Evolutionary conservation across 2,888 invertebrate genomes (phyloP), one percentile per base, ranked within the genome.

Genomic region (Petrolisthes cinctipes): DNA sequence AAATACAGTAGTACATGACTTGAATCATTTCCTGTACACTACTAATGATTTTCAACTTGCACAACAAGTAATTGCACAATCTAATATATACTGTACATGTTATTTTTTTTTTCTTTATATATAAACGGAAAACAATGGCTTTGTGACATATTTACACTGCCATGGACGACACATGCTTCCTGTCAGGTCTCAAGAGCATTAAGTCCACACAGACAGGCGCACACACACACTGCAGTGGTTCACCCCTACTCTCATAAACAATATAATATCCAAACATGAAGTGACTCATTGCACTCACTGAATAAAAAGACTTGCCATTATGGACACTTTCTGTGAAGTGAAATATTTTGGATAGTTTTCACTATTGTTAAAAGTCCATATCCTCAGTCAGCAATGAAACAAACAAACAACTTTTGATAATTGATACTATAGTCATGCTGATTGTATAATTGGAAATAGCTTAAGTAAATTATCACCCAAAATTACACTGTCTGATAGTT

Each of bases 11-110:
- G 71, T 83, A 83, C 73, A 76, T 78, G 71, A 84, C 84, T 37
- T 84, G 84, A 57, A 84, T 84, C 78, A 84, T 84, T 84, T 84
- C 76, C 84, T 84, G 84, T 84, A 84, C 84, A 84, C 84, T 84
- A 84, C 84, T 37, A 37, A 84, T 61, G 57, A 17, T 61, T 78
- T 84, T 78, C 37, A 78, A 76, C 61, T 78, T 84, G 84, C 56
- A 84, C 84, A 84, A 84, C 84, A 76, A 84, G 76, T 84, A 76
- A 84, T 84, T 84, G 84, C 84, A 84, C 84, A 84, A 78, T 61
- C 78, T 71, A 71, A 17, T 71, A 7, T 71, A 71, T 84, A 84
- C 84, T 84, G 78, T 84, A 84, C 84, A 84, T 51, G 57, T 84
- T 84, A 54, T 83, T 73, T 83, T 14, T 61, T 61, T 61, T 61